Percentiles rank a stretch among this genome's conserved stretches.
phyloP scores from a whole-genome alignment of 2,888 invertebrate species.

The Rhaphigaster nebulosa region DNA sequence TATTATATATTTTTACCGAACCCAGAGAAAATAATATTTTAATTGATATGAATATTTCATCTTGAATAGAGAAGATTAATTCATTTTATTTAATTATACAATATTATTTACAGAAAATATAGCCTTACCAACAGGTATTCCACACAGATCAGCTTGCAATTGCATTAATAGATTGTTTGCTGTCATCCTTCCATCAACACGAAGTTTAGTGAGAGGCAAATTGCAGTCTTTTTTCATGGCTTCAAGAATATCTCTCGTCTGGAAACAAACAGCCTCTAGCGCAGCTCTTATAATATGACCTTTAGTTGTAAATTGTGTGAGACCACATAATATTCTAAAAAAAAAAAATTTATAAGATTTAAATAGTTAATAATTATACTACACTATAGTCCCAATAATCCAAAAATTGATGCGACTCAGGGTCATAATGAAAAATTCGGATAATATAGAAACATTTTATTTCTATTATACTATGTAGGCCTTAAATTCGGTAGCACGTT shows the following conservation, averaged over 20 bases:
- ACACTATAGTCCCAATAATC: too few species aligned
- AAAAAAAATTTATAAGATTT: neutral
- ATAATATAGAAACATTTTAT: too few species aligned
- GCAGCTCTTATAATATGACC: constrained; percentile 95
- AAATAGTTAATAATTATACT: neutral
- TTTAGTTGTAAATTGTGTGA: constrained; percentile 93
- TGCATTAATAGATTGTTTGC: constrained; percentile 94
- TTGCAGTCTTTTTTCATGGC: constrained; percentile 95
- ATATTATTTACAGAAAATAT: neutral
- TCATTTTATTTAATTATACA: neutral
- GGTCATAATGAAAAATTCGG: too few species aligned
- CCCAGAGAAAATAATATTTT: neutral
- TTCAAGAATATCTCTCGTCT: constrained; percentile 93
- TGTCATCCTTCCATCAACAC: constrained; percentile 96
- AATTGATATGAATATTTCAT: neutral
- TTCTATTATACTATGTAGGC: too few species aligned
- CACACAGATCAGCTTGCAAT: constrained; percentile 93
- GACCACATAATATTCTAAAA: constrained; percentile 88
- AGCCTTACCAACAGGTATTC: constrained; percentile 87
- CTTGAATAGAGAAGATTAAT: neutral
- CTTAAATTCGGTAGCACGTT: too few species aligned
- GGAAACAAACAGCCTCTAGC: constrained; percentile 95
- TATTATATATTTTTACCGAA: neutral
- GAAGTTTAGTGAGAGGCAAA: constrained; percentile 82
- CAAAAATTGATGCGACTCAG: too few species aligned